Base-by-base conservation (phyloP, 1,140 invertebrate genomes). In the Trichonephila clavata region DNA sequence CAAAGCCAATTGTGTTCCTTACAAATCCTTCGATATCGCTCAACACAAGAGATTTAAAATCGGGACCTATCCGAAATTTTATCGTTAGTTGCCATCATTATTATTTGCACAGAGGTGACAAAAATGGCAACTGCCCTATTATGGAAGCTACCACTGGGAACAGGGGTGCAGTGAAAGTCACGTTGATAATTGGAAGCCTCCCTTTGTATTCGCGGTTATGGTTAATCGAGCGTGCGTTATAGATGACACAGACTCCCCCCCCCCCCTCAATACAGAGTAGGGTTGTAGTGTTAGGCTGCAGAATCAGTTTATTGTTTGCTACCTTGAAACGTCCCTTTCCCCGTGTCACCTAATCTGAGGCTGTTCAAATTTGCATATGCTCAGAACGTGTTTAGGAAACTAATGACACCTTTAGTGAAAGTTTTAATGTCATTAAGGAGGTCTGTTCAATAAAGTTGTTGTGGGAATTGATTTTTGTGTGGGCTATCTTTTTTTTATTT, bases 151-250 rank as follows among this genome's bases (percentile, higher is more conserved):
- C 84, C 59, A 21, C n/a, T 59, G 57, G 20, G 59, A 27, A 50
- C 7, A 21, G 27, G 24, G 27, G 59, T 8, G 57, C 10, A 43
- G 68, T 18, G 24, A 77, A 61, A 61, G 59, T 57, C 71, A 83
- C 27, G 90, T 63, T n/a, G 60, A 90, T 59, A 80, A 91, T 43
- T 39, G 90, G 71, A 16, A 63, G 39, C 21, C 90, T 83, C 60
- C 77, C 90, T 91, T 91, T 91, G 90, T 91, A 77, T 91, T 61
- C 50, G 77, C 90, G 90, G 88, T 90, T 90, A 90, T 65, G 68
- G 77, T 57, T 83, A 91, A 91, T 91, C 90, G 90, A 71, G 90
- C 90, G 90, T 83, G 90, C 77, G 80, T 91, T 91, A 91, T 91
- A 84, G 68, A 91, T 91, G 90, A 84, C 90, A 83, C 77, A 83